These are phyloP conservation scores for Notamacropus eugenii DNA, from an alignment of 2,797 vertebrate genomes.

Conservation along the genomic window DNA sequence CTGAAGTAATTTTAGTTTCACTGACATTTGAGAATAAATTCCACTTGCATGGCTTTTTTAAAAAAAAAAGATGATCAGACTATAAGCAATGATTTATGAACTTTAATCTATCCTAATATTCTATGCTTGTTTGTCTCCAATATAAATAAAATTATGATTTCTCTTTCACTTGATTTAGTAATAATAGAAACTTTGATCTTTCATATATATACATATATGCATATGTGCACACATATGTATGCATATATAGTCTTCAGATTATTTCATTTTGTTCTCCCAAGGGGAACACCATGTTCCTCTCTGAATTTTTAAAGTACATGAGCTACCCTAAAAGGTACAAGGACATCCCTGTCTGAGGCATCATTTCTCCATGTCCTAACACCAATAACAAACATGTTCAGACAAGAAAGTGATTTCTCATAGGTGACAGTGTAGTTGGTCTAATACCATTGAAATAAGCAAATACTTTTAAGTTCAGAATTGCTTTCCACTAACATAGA, in stretches of 20 bases:
- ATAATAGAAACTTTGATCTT: not conserved
- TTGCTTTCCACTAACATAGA: not conserved
- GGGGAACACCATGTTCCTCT: not conserved
- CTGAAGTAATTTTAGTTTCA: not conserved
- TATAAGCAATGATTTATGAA: not conserved
- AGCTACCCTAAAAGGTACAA: not conserved
- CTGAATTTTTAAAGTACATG: not conserved
- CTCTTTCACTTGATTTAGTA: not conserved
- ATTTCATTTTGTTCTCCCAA: not conserved
- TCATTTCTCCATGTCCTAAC: not conserved
- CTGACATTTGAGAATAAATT: not conserved
- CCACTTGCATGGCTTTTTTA: not conserved
- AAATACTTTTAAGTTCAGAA: not conserved
- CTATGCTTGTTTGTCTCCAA: not conserved
- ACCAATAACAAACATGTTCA: not conserved
- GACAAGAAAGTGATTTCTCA: not conserved
- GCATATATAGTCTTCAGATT: not conserved
- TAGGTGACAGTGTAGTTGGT: not conserved
- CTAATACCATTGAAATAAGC: not conserved
- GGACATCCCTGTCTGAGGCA: not conserved
- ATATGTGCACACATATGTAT: not conserved
- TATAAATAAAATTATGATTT: not conserved
- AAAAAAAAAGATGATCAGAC: conserved; percentile 15
- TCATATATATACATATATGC: not conserved
- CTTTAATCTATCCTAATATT: not conserved